Conservation (phyloP, 2,797 vertebrate genomes). For the Poeciliopsis infans region DNA sequence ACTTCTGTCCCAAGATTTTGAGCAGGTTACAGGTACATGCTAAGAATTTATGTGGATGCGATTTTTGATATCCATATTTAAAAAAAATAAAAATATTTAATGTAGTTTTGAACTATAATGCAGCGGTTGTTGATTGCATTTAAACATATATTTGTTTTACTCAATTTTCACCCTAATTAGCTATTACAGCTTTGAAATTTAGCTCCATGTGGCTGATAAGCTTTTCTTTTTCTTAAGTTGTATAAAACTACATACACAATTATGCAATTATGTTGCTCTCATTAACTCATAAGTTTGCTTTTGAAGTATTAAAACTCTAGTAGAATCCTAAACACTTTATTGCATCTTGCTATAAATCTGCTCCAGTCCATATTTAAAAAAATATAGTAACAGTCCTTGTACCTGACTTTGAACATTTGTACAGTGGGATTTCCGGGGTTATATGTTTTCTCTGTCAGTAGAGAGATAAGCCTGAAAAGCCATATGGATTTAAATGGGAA, state of each 20-base stretch:
- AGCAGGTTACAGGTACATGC: neutral
- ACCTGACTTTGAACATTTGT: slow-evolving; percentile 2
- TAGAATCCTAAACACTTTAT: neutral
- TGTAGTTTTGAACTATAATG: neutral
- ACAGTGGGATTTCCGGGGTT: neutral
- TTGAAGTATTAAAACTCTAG: neutral
- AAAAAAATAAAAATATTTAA: neutral
- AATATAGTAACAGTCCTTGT: neutral
- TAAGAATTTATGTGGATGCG: neutral
- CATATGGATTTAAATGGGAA: slow-evolving; percentile 43
- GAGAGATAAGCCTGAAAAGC: slow-evolving; percentile 45
- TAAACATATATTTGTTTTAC: neutral
- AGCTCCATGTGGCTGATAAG: neutral
- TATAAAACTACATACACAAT: neutral
- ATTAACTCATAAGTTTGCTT: neutral
- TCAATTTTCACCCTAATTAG: neutral
- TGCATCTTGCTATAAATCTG: neutral
- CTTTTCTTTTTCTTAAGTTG: neutral
- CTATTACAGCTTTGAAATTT: neutral
- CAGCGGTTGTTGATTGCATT: neutral
- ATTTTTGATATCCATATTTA: neutral
- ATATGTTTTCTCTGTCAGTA: slow-evolving; percentile 20
- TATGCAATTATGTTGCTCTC: neutral
- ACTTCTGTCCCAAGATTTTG: neutral
- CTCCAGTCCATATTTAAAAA: neutral